Evolutionary conservation across 2,113 vertebrate genomes (phyloP).

Genomic region (Vulpes lagopus): DNA sequence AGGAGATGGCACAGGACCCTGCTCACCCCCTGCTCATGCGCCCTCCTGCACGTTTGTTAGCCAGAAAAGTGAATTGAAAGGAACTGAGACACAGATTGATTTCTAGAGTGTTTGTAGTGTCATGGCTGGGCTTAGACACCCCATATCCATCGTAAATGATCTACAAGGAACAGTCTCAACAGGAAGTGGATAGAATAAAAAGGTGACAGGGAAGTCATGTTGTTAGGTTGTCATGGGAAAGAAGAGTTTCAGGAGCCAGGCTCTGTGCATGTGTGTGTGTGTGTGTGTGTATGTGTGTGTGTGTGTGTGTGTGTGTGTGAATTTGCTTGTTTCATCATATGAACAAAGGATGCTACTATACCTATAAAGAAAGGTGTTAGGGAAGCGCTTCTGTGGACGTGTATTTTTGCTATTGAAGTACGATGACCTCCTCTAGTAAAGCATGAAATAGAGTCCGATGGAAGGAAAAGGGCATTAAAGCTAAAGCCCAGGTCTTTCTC

Average conservation of each 20-base stretch:
- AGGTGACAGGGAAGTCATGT: neutral
- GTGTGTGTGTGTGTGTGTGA: neutral
- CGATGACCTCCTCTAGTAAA: neutral
- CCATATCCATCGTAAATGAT: neutral
- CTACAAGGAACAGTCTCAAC: neutral
- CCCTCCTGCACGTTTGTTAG: neutral
- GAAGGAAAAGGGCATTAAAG: neutral
- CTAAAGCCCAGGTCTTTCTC: neutral
- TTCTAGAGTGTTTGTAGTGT: neutral
- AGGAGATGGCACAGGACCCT: neutral
- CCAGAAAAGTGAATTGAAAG: neutral
- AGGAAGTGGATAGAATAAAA: neutral
- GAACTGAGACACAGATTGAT: neutral
- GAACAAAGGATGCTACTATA: neutral
- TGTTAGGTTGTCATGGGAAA: neutral
- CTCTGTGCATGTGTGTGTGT: neutral
- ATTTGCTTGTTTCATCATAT: neutral
- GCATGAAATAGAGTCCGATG: neutral
- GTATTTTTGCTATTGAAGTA: neutral
- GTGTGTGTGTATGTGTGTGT: neutral
- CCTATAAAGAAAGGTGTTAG: neutral
- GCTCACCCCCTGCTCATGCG: fast-evolving
- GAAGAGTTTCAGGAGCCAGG: neutral
- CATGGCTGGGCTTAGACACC: neutral
- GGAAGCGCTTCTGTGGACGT: neutral